Evolutionary conservation across 2,888 invertebrate species (phyloP).

Genomic region (Cephalotes varians): DNA sequence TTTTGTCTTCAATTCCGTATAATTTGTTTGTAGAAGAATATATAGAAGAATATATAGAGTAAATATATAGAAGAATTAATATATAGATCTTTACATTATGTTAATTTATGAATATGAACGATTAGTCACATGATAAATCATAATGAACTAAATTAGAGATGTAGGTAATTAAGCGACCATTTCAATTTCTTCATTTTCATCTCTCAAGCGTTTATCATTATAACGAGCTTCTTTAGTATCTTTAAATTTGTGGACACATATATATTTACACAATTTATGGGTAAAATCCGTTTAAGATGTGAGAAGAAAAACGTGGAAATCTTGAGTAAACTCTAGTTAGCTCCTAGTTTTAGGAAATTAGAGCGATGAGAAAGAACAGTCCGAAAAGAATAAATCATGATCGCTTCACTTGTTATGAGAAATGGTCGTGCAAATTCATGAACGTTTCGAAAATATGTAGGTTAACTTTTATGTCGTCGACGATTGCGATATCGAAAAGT

Average conservation of each 20-base stretch:
- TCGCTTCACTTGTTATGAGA: constrained; percentile 9
- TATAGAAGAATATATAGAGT: no score
- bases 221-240: no score
- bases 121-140: neutral
- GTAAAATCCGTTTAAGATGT: neutral
- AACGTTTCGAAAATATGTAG: neutral
- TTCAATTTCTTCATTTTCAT: neutral
- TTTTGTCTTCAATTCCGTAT: neutral
- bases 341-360: no score
- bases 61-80: neutral
- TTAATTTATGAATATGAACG: neutral
- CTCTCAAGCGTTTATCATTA: neutral
- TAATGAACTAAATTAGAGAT: neutral
- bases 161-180: neutral
- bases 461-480: neutral
- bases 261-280: neutral
- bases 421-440: neutral
- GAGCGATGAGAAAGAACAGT: neutral
- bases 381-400: neutral
- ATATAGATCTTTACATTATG: neutral
- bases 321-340: neutral
- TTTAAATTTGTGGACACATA: neutral
- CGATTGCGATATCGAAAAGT: neutral
- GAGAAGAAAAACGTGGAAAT: neutral
- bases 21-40: neutral